Percentiles rank a stretch among this genome's conserved stretches.
Evolutionary conservation across 1,140 invertebrate genomes (phyloP).

Genomic region (Oscheius sp.): DNA sequence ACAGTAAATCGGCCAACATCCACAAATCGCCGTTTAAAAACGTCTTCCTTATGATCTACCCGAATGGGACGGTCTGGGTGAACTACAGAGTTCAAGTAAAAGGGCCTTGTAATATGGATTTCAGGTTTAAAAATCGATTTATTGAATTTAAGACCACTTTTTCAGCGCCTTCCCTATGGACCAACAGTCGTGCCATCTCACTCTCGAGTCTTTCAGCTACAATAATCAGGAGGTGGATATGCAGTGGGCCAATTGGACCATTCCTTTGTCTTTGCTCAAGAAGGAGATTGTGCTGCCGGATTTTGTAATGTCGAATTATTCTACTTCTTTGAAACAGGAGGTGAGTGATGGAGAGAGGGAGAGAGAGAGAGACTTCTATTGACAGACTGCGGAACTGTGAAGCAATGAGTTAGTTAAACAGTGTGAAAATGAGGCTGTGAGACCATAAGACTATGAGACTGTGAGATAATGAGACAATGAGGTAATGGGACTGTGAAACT

Average conservation of each 20-base stretch:
- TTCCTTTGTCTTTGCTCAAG: conserved; percentile 44
- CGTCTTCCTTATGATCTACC: conserved; percentile 54
- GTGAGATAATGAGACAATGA: too few species aligned
- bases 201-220: conserved; percentile 52
- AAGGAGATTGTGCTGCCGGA: conserved; percentile 48
- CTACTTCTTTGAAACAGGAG: conserved; percentile 47
- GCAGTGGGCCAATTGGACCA: conserved; percentile 45
- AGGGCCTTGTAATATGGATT: conserved; percentile 49
- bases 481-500: too few species aligned
- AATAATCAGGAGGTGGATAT: conserved; percentile 55
- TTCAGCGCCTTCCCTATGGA: conserved; percentile 49
- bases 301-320: conserved; percentile 49
- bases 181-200: conserved; percentile 43
- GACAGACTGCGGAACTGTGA: too few species aligned
- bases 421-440: too few species aligned
- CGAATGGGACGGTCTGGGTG: conserved; percentile 51
- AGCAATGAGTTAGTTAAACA: too few species aligned
- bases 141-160: background rate
- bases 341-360: too few species aligned
- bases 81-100: conserved; percentile 50
- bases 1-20: conserved; percentile 49
- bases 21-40: conserved; percentile 52
- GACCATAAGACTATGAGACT: too few species aligned
- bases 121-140: background rate
- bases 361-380: too few species aligned